Evolutionary conservation across 64 coral and sea anemone genomes (phyloP).

Genomic region (Dendrophyllia cribrosa): DNA sequence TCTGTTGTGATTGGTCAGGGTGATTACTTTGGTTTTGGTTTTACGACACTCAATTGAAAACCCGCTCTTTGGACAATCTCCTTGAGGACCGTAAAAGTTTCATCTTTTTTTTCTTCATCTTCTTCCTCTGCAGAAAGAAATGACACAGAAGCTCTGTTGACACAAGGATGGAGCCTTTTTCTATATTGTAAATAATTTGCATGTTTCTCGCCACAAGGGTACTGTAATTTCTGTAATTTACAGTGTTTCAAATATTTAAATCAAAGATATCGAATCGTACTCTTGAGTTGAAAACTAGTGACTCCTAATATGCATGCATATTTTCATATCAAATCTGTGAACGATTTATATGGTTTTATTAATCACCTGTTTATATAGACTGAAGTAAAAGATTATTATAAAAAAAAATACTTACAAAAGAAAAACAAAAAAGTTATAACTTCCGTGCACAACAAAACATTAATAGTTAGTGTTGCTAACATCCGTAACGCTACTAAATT

Average conservation of each 20-base stretch:
- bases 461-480: too few species aligned
- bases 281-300: not conserved
- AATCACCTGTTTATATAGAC: constrained; percentile 11
- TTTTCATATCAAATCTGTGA: constrained; percentile 38
- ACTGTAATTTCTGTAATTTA: not conserved
- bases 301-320: constrained; percentile 51
- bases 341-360: constrained; percentile 8
- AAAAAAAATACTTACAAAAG: not conserved
- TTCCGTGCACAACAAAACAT: too few species aligned
- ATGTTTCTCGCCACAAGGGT: not conserved
- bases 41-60: too few species aligned
- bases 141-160: constrained; percentile 32
- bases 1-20: too few species aligned
- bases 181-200: not conserved
- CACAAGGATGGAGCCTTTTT: not conserved
- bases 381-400: not conserved
- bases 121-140: constrained; percentile 19
- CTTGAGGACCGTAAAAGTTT: not conserved
- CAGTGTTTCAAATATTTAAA: constrained; percentile 32
- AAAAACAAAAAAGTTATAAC: not conserved
- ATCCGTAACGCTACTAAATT: too few species aligned
- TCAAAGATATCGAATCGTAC: not conserved
- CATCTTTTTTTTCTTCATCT: not conserved
- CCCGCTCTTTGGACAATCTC: too few species aligned
- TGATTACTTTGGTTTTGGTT: too few species aligned